Evolutionary conservation across 2,113 vertebrate genomes (phyloP).

Genomic region (Tupaia tana): DNA sequence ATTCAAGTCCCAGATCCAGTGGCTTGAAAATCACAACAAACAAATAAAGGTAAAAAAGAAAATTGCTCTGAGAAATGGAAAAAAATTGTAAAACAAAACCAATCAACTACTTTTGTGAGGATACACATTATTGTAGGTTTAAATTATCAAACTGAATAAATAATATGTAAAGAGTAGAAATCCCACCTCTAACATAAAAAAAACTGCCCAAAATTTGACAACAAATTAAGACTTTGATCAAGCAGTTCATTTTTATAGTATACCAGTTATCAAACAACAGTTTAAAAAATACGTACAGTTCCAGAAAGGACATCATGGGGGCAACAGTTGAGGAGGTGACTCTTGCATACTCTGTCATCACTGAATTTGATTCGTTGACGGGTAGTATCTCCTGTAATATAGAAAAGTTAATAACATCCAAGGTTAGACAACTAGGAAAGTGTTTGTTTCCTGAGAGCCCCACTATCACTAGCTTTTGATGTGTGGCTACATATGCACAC

Average conservation of each 20-base stretch:
- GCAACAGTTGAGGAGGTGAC: slow-evolving; percentile 98
- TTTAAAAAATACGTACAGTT: slow-evolving; percentile 91
- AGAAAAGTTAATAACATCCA: slow-evolving; percentile 84
- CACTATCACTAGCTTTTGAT: slow-evolving; percentile 71
- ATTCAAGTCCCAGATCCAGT: too few species aligned
- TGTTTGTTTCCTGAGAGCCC: slow-evolving; percentile 60
- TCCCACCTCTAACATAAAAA: neutral
- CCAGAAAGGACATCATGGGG: slow-evolving; percentile 98
- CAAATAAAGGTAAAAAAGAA: neutral
- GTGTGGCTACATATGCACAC: slow-evolving; percentile 72
- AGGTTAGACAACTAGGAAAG: slow-evolving; percentile 81
- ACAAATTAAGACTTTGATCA: slow-evolving; percentile 19
- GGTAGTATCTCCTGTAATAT: slow-evolving; percentile 94
- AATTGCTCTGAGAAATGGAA: neutral
- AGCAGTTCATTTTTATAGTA: slow-evolving; percentile 30
- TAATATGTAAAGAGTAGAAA: neutral
- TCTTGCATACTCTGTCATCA: slow-evolving; percentile 99
- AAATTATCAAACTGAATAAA: slow-evolving; percentile 17
- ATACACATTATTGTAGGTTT: slow-evolving; percentile 5
- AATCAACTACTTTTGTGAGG: neutral
- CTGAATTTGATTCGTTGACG: slow-evolving; percentile 98
- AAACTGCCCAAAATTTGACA: neutral
- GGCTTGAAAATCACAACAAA: too few species aligned
- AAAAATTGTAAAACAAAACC: slow-evolving; percentile 9
- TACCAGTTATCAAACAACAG: slow-evolving; percentile 38